Base-by-base conservation (phyloP, 2,113 vertebrate species). In the Stomatorhinus ivindoensis region DNA sequence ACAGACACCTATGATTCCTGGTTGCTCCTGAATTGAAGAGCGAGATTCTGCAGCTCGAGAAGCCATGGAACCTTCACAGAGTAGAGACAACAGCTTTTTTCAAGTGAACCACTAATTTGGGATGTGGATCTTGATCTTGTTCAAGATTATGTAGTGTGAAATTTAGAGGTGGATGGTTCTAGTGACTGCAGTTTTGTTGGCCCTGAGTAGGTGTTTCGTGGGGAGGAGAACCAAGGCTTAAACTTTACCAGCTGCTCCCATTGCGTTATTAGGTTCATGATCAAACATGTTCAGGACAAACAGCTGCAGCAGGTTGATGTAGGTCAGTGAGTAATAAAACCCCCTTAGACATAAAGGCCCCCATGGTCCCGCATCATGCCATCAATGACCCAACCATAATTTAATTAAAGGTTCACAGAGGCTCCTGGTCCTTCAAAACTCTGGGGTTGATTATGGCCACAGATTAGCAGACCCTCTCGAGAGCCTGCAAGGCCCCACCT, bases 361-460 rank as follows among this genome's bases (percentile, higher is more conserved):
- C 50, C 31, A 21, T 83, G 48, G 73, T 19, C 42, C 27, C 61
- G 19, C 76, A 8, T 39, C 53, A 55, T 17, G 15, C 27, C 58
- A 27, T 46, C n/a, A 46, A 27, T 73, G 58, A 84, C 82, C 90
- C 39, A 46, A 31, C 21, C 19, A 90, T 31, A 86, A 90, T 90
- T 90, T 6, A 90, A 90, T 90, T 88, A 88, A 35, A 88, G 35
- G 3, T 80, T 53, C 50, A 35, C 27, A 17, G 13, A 48, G 31
- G 50, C 48, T 8, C 85, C 48, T 53, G 50, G 48, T 55, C 31
- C 31, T 35, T 10, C 8, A 53, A n/a, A 6, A 1, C 48, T 8
- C 85, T 86, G 85, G 85, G 50, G 19, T n/a, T 87, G 85, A 53
- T 19, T 35, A 19, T n/a, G 17, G 19, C 47, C 83, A 53, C 50